Conservation (phyloP, 2,888 invertebrate genomes). For the Macrophya annulata region DNA sequence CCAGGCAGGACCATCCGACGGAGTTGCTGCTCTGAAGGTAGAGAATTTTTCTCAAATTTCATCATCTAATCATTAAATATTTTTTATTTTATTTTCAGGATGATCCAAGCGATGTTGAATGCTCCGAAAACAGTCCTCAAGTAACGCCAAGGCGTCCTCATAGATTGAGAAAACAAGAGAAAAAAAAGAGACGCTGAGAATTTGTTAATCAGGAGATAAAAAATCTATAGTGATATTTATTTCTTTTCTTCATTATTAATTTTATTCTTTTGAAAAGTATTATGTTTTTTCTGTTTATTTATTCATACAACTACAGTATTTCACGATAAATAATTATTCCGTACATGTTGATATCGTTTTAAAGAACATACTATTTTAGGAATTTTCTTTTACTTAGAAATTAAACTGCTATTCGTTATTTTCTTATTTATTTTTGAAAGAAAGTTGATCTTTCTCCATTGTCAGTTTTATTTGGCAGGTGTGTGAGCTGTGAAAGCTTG, state of each 20-base stretch:
- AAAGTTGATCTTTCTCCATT: neutral
- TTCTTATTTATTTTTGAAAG: neutral
- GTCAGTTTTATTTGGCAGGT: neutral
- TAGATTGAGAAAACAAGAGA: constrained; percentile 85
- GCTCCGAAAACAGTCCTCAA: constrained; percentile 88
- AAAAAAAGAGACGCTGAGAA: constrained; percentile 85
- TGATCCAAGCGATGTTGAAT: constrained; percentile 88
- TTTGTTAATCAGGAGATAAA: neutral
- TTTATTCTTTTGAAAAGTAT: neutral
- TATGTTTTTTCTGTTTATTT: neutral
- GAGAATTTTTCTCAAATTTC: constrained; percentile 1
- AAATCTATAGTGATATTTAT: neutral
- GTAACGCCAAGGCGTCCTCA: constrained; percentile 86
- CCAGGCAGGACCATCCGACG: constrained; percentile 75
- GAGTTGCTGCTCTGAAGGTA: constrained; percentile 76
- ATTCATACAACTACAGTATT: too few relatives aligned
- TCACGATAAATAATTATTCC: too few relatives aligned
- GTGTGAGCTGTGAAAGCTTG: neutral
- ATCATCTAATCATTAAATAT: neutral
- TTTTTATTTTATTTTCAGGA: constrained; percentile 77
- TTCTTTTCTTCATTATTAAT: neutral
- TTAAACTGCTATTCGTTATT: neutral
- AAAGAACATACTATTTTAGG: neutral
- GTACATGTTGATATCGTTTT: too few relatives aligned
- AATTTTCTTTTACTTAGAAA: neutral